phyloP scores from a whole-genome alignment of 1,140 invertebrate genomes.

The Parapsyche elsis region DNA sequence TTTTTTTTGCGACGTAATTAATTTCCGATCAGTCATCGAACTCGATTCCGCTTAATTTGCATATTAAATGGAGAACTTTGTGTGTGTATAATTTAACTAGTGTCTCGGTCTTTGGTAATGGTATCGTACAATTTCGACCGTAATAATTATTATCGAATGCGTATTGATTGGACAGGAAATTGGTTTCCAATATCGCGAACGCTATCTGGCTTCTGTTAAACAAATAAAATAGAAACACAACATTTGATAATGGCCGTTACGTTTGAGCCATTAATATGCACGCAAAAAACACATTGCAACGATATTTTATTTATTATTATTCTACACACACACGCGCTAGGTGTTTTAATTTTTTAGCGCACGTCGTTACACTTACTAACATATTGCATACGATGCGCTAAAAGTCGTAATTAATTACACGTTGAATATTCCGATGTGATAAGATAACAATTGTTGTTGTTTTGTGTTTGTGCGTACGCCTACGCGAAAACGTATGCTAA shows the following conservation, averaged over 20 bases:
- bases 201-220: constrained; percentile 24
- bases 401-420: background rate
- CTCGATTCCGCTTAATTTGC: background rate
- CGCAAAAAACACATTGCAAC: too few species aligned
- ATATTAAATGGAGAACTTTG: background rate
- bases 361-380: too few species aligned
- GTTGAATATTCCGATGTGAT: constrained; percentile 13
- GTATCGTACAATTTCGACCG: background rate
- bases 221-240: constrained; percentile 17
- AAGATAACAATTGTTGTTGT: background rate
- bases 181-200: constrained; percentile 19
- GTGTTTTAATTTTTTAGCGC: too few species aligned
- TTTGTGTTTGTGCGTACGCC: background rate
- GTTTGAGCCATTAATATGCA: too few species aligned
- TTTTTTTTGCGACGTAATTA: background rate
- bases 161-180: constrained; percentile 23
- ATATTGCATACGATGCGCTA: background rate
- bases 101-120: background rate
- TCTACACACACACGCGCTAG: too few species aligned
- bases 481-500: background rate
- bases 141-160: background rate
- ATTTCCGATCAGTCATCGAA: background rate
- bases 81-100: background rate
- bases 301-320: too few species aligned
- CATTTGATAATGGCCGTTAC: background rate